Evolutionary conservation across 2,113 vertebrate genomes (phyloP).

Genomic region (Alaudala cheleensis): DNA sequence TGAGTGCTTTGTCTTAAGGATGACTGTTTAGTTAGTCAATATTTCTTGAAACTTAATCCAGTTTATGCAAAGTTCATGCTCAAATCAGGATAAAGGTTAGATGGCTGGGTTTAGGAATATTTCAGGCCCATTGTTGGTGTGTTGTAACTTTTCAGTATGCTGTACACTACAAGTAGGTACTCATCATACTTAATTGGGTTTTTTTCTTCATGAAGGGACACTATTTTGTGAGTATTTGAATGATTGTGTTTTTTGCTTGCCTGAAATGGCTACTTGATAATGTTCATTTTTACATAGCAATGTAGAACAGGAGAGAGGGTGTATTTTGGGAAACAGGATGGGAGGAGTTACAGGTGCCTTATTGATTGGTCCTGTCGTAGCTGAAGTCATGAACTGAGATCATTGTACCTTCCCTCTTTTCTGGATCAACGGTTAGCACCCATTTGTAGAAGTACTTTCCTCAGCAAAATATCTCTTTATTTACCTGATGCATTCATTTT

Average conservation of each 20-base stretch:
- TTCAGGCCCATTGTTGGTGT: neutral
- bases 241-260: neutral
- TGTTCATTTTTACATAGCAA: neutral
- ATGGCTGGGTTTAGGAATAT: neutral
- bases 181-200: neutral
- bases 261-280: neutral
- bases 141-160: neutral
- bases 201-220: neutral
- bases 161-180: neutral
- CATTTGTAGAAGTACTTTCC: neutral
- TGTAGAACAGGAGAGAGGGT: neutral
- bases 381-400: neutral
- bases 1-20: neutral
- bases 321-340: neutral
- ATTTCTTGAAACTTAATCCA: slow-evolving; percentile 13
- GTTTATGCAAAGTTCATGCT: neutral
- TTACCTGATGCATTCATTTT: neutral
- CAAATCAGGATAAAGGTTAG: neutral
- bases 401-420: neutral
- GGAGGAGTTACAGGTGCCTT: neutral
- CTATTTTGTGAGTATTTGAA: neutral
- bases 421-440: neutral
- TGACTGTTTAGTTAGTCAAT: neutral
- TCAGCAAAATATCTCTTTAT: neutral
- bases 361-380: neutral